Conservation (phyloP, 2,113 vertebrate genomes). For the Phylloscopus whistleri region DNA sequence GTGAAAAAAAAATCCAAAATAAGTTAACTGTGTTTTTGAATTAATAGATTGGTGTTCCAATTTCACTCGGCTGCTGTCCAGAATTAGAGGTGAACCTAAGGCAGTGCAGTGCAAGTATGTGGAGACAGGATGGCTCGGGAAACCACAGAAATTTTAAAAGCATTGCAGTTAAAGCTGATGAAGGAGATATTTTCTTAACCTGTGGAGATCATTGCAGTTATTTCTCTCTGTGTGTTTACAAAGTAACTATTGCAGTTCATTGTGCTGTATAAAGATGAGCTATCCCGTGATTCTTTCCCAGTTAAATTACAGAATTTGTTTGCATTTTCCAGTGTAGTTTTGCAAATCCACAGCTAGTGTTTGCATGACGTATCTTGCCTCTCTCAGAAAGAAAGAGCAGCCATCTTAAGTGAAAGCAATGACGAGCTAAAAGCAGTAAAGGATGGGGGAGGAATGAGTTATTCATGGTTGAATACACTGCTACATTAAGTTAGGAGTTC, state of each 20-base stretch:
- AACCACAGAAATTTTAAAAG: background rate
- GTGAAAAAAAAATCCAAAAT: rapidly evolving
- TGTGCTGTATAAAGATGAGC: background rate
- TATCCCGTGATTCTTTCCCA: background rate
- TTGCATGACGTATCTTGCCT: background rate
- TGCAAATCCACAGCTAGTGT: background rate
- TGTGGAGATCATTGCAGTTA: background rate
- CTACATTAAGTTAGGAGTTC: background rate
- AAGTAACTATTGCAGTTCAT: background rate
- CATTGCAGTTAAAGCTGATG: background rate
- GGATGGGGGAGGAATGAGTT: background rate
- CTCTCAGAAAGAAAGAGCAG: background rate
- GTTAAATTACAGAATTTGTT: background rate
- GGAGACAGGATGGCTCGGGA: background rate
- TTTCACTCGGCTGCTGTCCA: background rate
- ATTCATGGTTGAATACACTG: background rate
- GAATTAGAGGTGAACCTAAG: background rate
- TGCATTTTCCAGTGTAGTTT: background rate
- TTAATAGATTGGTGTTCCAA: background rate
- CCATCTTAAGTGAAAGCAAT: background rate
- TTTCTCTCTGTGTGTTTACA: background rate
- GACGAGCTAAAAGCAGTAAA: background rate
- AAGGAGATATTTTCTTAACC: background rate
- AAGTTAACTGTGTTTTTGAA: background rate
- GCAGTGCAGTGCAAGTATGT: background rate